Base-by-base conservation (phyloP, 2,888 invertebrate genomes). In the Trichopoda pennipes region DNA sequence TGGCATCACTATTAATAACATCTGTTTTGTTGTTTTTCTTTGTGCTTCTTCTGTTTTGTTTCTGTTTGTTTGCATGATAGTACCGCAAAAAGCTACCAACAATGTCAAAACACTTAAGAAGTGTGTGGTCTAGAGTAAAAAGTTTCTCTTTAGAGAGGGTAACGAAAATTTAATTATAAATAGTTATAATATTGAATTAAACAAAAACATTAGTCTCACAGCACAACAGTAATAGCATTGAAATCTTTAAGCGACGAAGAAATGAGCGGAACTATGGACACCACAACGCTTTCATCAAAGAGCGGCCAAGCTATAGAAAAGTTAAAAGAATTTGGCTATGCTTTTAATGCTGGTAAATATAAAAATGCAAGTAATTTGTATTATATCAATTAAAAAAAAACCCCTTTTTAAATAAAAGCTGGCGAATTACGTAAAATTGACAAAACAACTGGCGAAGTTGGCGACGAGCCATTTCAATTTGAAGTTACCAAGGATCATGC, bases 371-470 rank as follows among this genome's bases (percentile, higher is more conserved):
- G 49, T 10, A 44, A 32, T 51, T 2, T 2, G 72, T 23, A 78
- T 32, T 21, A 16, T 49, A 32, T 23, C 14, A 35, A 38, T 49
- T 60, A 28, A 16, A 17, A 38, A 35, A 32, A 17, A 1, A 69
- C 35, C 32, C 8, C n/a, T n/a, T n/a, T n/a, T n/a, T n/a, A n/a
- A n/a, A n/a, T 28, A 14, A 47, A 19, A 95, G 95, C 92, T 84
- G 95, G 95, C 0, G 91, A 94, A 87, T 90, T 96, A 63, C 92
- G 94, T 74, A 93, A 94, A 89, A 87, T 94, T 58, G 92, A 93
- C 81, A 85, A 89, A 2, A 89, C 91, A 38, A 92, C 92, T 9
- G 93, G 93, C 0, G 87, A 92, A 49, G 86, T 91, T 7, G 92
- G 92, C 3, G 90, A 92, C 1, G 91, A 93, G 81, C 92, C 93